phyloP scores from a whole-genome alignment of 2,797 vertebrate genomes.

The Streptopelia turtur region DNA sequence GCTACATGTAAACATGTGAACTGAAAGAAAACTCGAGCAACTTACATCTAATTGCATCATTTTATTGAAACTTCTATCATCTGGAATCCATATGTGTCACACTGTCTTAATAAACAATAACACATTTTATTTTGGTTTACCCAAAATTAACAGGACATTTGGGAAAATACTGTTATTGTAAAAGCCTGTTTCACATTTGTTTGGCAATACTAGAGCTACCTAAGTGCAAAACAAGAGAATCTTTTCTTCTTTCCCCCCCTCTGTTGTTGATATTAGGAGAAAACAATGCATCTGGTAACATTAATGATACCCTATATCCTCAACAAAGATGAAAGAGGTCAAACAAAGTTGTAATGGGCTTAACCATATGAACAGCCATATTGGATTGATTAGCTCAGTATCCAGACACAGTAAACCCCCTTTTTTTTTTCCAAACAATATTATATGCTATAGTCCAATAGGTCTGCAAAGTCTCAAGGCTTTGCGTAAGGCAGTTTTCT shows the following conservation, averaged over 20 bases:
- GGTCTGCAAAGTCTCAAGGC: conserved; percentile 61
- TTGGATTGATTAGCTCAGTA: conserved; percentile 71
- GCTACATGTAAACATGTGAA: conserved; percentile 58
- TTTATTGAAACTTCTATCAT: conserved; percentile 78
- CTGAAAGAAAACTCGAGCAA: conserved; percentile 70
- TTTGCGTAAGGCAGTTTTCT: conserved; percentile 35
- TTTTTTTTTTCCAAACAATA: conserved; percentile 40
- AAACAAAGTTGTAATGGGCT: conserved; percentile 73
- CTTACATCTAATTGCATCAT: conserved; percentile 55
- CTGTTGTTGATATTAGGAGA: conserved; percentile 72
- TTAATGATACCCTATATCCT: conserved; percentile 77
- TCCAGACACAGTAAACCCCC: conserved; percentile 64
- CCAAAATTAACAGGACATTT: conserved; percentile 82
- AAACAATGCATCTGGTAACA: conserved; percentile 79
- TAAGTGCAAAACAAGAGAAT: conserved; percentile 74
- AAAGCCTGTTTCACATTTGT: conserved; percentile 78
- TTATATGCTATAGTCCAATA: conserved; percentile 67
- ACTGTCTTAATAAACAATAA: conserved; percentile 81
- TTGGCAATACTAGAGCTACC: conserved; percentile 70
- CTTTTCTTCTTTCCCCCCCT: neutral
- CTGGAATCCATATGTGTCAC: conserved; percentile 78
- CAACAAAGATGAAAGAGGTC: conserved; percentile 78
- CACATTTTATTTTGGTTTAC: conserved; percentile 83
- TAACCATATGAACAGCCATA: conserved; percentile 72
- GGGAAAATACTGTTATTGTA: conserved; percentile 79